Evolutionary conservation across 2,113 vertebrate species (phyloP).

Genomic region (Raja brachyura): DNA sequence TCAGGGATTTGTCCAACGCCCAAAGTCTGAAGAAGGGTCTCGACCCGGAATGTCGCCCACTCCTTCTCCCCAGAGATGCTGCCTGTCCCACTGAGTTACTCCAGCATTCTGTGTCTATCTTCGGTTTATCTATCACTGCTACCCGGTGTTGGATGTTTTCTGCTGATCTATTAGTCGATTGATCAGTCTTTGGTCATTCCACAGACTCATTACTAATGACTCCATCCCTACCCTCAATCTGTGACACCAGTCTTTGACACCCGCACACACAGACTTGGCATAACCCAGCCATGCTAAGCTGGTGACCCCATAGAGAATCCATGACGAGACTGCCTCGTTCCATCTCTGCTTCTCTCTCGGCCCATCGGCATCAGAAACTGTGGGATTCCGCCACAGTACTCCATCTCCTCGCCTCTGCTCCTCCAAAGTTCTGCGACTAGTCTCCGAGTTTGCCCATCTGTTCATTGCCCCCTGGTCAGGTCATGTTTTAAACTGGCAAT

Average conservation of each 20-base stretch:
- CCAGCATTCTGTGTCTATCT: too few species aligned
- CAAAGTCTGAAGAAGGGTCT: background rate
- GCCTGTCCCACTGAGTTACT: too few species aligned
- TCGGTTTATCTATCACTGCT: too few species aligned
- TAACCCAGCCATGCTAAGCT: too few species aligned
- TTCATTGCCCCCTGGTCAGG: background rate
- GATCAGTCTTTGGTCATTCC: background rate
- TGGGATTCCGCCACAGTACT: background rate
- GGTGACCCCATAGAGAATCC: background rate
- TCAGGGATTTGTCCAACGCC: too few species aligned
- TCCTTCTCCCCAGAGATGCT: too few species aligned
- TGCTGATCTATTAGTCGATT: too few species aligned
- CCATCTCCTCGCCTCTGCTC: background rate
- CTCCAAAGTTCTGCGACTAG: background rate
- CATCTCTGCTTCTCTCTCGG: background rate
- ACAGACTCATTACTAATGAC: background rate
- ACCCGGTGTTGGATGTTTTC: too few species aligned
- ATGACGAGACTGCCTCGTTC: background rate
- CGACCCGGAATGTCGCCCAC: too few species aligned
- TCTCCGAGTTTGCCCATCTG: too few species aligned
- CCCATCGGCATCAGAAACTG: background rate
- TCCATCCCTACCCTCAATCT: background rate
- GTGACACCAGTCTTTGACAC: background rate
- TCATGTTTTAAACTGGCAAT: background rate
- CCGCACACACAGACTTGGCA: background rate